phyloP scores from a whole-genome alignment of 2,888 invertebrate genomes.

The Rugalucina vietnamica region DNA sequence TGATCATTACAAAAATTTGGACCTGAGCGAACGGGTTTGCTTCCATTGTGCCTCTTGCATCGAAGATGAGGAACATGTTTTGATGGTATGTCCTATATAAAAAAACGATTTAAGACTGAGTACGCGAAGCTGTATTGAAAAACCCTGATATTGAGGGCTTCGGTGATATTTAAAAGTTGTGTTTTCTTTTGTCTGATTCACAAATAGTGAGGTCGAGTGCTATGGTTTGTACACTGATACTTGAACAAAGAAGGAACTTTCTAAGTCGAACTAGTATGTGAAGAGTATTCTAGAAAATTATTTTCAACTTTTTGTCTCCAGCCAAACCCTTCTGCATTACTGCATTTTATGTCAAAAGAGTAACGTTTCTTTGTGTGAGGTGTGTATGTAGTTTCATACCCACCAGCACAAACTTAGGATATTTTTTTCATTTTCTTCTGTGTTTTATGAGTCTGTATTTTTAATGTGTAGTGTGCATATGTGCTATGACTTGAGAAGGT shows the following conservation, averaged over 20 bases:
- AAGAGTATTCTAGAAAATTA: too few species aligned
- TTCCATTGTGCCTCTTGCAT: background rate
- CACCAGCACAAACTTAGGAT: too few species aligned
- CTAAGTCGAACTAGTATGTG: too few species aligned
- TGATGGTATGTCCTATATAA: constrained; percentile 17
- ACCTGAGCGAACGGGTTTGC: background rate
- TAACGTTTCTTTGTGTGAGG: too few species aligned
- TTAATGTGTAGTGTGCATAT: too few species aligned
- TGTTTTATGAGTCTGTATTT: too few species aligned
- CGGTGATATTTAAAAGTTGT: background rate
- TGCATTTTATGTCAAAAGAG: too few species aligned
- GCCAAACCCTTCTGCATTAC: too few species aligned
- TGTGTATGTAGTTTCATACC: too few species aligned
- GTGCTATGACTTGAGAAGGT: too few species aligned
- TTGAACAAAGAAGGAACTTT: background rate
- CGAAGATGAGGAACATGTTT: constrained; percentile 10
- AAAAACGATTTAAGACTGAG: background rate
- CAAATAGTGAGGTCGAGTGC: background rate
- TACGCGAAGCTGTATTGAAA: background rate
- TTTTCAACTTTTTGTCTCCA: too few species aligned
- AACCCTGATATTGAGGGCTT: background rate
- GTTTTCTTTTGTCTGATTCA: constrained; percentile 1
- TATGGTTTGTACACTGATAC: background rate
- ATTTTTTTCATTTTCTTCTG: too few species aligned
- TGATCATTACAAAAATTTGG: constrained; percentile 7